These are phyloP conservation scores for Nomada lathburiana DNA, from an alignment of 2,888 invertebrate genomes.

Conservation along the genomic window DNA sequence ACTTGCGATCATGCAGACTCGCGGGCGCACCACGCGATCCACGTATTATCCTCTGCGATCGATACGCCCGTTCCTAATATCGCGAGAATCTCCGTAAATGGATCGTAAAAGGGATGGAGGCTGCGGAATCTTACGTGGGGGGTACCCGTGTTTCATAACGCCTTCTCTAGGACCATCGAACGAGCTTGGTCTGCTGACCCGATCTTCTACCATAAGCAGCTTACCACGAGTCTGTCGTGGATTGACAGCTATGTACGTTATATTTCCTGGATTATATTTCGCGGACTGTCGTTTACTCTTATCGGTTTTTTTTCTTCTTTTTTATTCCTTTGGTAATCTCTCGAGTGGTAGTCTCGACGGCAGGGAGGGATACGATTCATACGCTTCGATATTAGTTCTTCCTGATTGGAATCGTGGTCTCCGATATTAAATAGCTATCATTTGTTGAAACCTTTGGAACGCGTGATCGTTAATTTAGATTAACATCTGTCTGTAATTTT, in stretches of 20 bases:
- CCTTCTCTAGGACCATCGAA: not conserved
- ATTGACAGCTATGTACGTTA: constrained; percentile 39
- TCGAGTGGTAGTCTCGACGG: not conserved
- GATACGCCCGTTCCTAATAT: constrained; percentile 79
- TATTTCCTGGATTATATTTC: not conserved
- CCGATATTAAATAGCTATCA: not conserved
- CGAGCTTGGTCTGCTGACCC: constrained; percentile 29
- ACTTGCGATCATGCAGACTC: constrained; percentile 23
- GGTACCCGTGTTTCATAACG: constrained; percentile 28
- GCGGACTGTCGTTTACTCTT: not conserved
- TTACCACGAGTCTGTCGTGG: constrained; percentile 28
- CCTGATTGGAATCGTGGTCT: not conserved
- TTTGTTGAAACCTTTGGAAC: not conserved
- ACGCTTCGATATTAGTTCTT: not conserved
- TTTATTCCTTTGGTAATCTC: not conserved
- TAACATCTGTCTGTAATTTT: not conserved
- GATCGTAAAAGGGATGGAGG: constrained; percentile 77
- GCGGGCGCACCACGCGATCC: constrained; percentile 7
- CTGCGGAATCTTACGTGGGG: constrained; percentile 46
- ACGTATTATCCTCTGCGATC: constrained; percentile 73
- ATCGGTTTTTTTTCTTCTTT: not conserved
- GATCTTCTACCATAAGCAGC: constrained; percentile 47
- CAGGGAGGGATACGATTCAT: not conserved
- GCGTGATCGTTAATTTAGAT: not conserved
- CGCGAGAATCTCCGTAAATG: constrained; percentile 77